phyloP scores from a whole-genome alignment of 2,113 vertebrate species.

The western clawed frog (Xenopus tropicalis) region DNA sequence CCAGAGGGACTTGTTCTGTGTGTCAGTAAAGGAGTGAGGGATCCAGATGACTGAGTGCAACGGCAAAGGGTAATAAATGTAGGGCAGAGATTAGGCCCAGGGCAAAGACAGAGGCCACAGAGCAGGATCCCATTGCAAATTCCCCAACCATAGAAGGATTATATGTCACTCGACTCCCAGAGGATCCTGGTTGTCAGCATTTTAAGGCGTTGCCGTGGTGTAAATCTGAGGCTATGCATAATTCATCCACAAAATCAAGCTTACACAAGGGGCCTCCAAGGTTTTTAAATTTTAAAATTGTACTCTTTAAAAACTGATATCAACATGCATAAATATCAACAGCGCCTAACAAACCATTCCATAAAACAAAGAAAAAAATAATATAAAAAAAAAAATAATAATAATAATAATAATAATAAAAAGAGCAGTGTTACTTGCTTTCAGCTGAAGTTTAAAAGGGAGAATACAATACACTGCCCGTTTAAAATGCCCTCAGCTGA shows the following conservation, averaged over 20 bases:
- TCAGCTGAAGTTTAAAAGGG: slow-evolving; percentile 39
- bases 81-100: slow-evolving; percentile 33
- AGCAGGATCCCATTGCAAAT: slow-evolving; percentile 11
- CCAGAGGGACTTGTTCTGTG: slow-evolving; percentile 16
- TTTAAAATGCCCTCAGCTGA: slow-evolving; percentile 35
- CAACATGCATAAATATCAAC: background rate
- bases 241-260: slow-evolving; percentile 4
- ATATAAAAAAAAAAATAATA: slow-evolving; percentile 1
- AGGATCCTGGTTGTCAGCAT: slow-evolving; percentile 2
- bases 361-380: slow-evolving; percentile 45
- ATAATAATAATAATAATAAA: no score
- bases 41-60: slow-evolving; percentile 24
- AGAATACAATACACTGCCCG: slow-evolving; percentile 37
- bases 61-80: slow-evolving; percentile 34
- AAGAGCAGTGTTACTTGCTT: slow-evolving; percentile 7
- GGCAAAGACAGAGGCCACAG: slow-evolving; percentile 32
- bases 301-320: slow-evolving; percentile 8
- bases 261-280: background rate
- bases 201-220: slow-evolving; percentile 37
- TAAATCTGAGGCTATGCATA: background rate
- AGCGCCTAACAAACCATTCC: background rate
- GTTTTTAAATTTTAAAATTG: background rate
- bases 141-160: slow-evolving; percentile 2
- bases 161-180: slow-evolving; percentile 6
- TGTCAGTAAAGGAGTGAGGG: slow-evolving; percentile 2